Conservation (phyloP, 2,888 invertebrate species). For the Cyaniris semiargus region DNA sequence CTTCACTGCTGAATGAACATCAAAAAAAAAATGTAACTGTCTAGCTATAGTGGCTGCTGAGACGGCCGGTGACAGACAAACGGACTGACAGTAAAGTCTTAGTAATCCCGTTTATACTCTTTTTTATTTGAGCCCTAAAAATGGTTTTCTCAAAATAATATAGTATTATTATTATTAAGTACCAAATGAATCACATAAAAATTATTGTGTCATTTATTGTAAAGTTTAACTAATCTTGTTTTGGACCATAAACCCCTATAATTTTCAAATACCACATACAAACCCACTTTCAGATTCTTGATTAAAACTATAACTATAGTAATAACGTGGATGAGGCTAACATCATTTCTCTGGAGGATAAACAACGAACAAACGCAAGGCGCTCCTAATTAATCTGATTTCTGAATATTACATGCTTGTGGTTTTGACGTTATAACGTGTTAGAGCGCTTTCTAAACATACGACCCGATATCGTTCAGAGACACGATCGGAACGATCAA, state of each 20-base stretch:
- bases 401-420: constrained; percentile 13
- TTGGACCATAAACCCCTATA: not conserved
- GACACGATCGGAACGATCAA: not conserved
- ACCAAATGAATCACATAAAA: too few relatives aligned
- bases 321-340: not conserved
- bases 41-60: too few relatives aligned
- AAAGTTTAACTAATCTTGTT: too few relatives aligned
- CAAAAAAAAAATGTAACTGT: too few relatives aligned
- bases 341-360: not conserved
- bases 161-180: too few relatives aligned
- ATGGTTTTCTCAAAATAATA: too few relatives aligned
- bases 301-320: not conserved
- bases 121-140: too few relatives aligned
- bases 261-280: not conserved
- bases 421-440: not conserved
- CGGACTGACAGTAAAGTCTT: too few relatives aligned
- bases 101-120: too few relatives aligned
- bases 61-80: too few relatives aligned
- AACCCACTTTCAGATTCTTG: not conserved
- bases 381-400: constrained; percentile 18
- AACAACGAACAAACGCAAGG: constrained; percentile 5
- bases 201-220: too few relatives aligned
- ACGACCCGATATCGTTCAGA: not conserved
- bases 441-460: not conserved
- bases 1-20: too few relatives aligned